phyloP scores from a whole-genome alignment of 2,797 vertebrate species.

The Clamator glandarius region DNA sequence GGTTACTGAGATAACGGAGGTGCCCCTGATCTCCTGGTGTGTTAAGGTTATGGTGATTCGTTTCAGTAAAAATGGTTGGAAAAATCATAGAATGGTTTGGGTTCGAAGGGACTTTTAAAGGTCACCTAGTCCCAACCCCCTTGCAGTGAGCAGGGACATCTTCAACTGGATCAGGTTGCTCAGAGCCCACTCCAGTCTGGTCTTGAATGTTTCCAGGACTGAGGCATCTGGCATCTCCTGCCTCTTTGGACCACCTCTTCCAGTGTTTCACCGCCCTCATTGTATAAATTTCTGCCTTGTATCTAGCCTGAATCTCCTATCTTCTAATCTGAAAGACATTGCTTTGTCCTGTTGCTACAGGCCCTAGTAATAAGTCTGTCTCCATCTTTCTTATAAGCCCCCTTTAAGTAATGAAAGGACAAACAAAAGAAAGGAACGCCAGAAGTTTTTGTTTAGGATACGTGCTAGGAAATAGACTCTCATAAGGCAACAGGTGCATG shows the following conservation, averaged over 20 bases:
- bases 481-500: neutral
- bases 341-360: too few species aligned
- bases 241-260: too few species aligned
- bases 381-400: neutral
- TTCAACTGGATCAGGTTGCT: neutral
- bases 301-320: too few species aligned
- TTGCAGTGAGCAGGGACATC: neutral
- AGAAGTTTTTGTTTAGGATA: neutral
- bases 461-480: neutral
- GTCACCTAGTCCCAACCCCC: neutral
- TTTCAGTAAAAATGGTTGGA: neutral
- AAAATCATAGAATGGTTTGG: neutral
- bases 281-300: too few species aligned
- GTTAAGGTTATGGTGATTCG: neutral
- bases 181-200: rapidly evolving
- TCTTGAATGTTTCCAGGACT: neutral
- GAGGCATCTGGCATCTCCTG: too few species aligned
- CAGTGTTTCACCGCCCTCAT: too few species aligned
- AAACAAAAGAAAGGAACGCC: neutral
- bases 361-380: neutral
- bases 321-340: too few species aligned
- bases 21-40: neutral
- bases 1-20: neutral
- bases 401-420: neutral
- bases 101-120: neutral